Percentiles rank a stretch among this genome's conserved stretches.
Conservation (phyloP, 1,140 invertebrate species). For the Coelopa frigida region DNA sequence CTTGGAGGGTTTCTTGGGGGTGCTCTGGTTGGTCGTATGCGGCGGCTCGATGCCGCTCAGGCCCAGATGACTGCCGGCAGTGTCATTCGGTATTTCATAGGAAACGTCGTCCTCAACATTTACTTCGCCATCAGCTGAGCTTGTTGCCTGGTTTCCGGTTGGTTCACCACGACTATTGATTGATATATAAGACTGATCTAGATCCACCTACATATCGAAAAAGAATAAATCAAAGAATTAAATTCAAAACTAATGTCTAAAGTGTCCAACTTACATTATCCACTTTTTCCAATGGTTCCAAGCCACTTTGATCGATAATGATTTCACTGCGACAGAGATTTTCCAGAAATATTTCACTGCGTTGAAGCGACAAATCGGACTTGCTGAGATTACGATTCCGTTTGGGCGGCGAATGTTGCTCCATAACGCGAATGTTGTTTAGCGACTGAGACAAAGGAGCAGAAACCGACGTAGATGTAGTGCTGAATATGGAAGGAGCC, state of each 20-base stretch:
- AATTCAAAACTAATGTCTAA: slow-evolving; percentile 1
- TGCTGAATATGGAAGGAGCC: not conserved
- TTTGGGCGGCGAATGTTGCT: slow-evolving; percentile 38
- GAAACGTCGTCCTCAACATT: slow-evolving; percentile 29
- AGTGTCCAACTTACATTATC: slow-evolving; percentile 27
- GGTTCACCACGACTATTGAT: no score
- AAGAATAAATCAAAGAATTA: not conserved
- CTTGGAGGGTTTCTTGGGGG: slow-evolving; percentile 22
- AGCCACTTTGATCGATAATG: slow-evolving; percentile 18
- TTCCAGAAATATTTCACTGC: slow-evolving; percentile 38
- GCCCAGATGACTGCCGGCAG: slow-evolving; percentile 18
- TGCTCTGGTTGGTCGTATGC: slow-evolving; percentile 29
- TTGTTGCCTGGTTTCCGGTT: not conserved
- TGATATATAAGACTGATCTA: slow-evolving; percentile 3
- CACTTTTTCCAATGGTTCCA: slow-evolving; percentile 26
- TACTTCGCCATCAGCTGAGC: not conserved
- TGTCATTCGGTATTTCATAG: slow-evolving; percentile 33
- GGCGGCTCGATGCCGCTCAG: slow-evolving; percentile 24
- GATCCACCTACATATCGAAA: slow-evolving; percentile 13
- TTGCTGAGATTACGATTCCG: slow-evolving; percentile 29
- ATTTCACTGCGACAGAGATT: slow-evolving; percentile 37
- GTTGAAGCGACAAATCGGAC: slow-evolving; percentile 36
- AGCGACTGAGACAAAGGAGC: slow-evolving; percentile 19
- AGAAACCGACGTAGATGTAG: not conserved
- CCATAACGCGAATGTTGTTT: slow-evolving; percentile 31